Percentiles rank a stretch among this genome's conserved stretches.
phyloP scores from a whole-genome alignment of 2,797 vertebrate species.

The Bryconaethiops microstoma region DNA sequence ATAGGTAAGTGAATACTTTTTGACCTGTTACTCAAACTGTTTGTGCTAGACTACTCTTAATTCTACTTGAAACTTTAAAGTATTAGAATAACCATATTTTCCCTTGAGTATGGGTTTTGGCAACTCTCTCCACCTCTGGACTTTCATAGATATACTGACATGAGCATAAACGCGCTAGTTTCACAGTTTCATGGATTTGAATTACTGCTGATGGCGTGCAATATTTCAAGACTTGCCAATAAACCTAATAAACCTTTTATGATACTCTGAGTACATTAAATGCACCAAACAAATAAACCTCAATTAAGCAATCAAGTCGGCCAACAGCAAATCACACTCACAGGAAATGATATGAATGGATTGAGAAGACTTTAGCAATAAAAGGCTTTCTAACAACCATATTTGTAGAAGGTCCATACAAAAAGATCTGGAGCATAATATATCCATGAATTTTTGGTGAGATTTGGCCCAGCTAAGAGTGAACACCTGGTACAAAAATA shows the following conservation, averaged over 20 bases:
- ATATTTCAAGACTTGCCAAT: constrained; percentile 7
- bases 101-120: too few species aligned
- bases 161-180: background rate
- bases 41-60: too few species aligned
- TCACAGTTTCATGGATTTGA: too few species aligned
- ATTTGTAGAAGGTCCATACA: background rate
- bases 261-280: background rate
- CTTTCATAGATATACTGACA: background rate
- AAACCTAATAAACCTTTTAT: constrained; percentile 37
- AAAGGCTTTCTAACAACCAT: background rate
- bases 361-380: background rate
- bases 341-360: background rate
- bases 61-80: too few species aligned
- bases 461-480: background rate
- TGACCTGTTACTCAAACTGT: too few species aligned
- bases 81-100: too few species aligned
- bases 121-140: too few species aligned
- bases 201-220: background rate
- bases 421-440: background rate
- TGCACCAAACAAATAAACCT: constrained; percentile 7
- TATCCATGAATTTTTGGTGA: background rate
- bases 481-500: background rate
- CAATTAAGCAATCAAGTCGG: background rate
- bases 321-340: background rate
- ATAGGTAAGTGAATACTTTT: too few species aligned